These are phyloP conservation scores for Vombatus ursinus DNA, from an alignment of 2,113 vertebrate genomes.

Conservation along the genomic window DNA sequence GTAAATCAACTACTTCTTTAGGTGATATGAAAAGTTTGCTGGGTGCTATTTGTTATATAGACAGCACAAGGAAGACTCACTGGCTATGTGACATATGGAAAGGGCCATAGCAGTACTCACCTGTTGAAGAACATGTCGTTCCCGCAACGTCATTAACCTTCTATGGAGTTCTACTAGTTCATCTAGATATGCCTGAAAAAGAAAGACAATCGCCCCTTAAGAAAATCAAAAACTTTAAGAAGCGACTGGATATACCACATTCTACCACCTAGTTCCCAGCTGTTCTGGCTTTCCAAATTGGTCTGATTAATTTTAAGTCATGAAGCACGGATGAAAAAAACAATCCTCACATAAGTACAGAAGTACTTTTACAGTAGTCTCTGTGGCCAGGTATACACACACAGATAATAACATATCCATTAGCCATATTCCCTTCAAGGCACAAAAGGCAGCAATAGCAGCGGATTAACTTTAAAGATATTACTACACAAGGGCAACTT, in stretches of 20 bases:
- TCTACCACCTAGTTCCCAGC: background rate
- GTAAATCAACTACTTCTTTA: conserved; percentile 7
- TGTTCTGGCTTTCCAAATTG: background rate
- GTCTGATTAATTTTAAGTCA: background rate
- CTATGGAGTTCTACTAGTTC: conserved; percentile 98
- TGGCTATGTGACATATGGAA: background rate
- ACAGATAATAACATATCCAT: background rate
- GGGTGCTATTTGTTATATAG: background rate
- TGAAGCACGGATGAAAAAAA: background rate
- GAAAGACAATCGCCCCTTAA: conserved; percentile 40
- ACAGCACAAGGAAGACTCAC: background rate
- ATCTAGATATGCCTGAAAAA: conserved; percentile 93
- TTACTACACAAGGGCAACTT: background rate
- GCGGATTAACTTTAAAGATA: background rate
- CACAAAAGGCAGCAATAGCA: background rate
- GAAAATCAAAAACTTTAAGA: conserved; percentile 66
- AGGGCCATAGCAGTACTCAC: conserved; percentile 82
- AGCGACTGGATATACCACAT: background rate
- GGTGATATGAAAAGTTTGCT: background rate
- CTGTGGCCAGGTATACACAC: background rate
- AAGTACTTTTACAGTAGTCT: background rate
- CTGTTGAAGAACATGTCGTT: conserved; percentile 97
- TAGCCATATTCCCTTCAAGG: background rate
- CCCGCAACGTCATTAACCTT: conserved; percentile 96
- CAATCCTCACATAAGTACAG: background rate